Base-by-base conservation (phyloP, 2,888 invertebrate species). In the Drosophila subsilvestris region DNA sequence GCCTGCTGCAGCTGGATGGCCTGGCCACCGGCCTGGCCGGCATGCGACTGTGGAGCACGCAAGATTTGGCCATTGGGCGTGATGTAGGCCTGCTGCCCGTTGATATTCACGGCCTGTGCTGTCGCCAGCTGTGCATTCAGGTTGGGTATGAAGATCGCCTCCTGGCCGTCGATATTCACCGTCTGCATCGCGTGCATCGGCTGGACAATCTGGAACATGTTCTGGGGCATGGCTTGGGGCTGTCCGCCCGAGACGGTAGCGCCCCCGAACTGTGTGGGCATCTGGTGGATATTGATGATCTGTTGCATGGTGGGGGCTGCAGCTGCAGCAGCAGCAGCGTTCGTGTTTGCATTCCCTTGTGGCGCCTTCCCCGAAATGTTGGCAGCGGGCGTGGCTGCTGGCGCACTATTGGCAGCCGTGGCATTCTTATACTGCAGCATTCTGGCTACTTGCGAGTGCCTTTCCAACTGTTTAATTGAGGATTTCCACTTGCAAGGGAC, bases 141-240 rank as follows among this genome's bases (percentile, higher is more conserved):
- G 18, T 97, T 96, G 4, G 98, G 98, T 88, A 98, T 97, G 90
- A 98, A 97, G 22, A 98, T 94, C 0, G 97, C 97, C 89, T 98
- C 98, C 90, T 98, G 98, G 0, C 98, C 98, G 91, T 98, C 98
- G 20, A 98, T 96, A 20, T 97, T 97, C 61, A 98, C 96, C 0
- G 97, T 96, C 91, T 98, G 98, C 95, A 97, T 96, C 8, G 85
- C 37, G n/a, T 14, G 87, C 84, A 84, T 88, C 43, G 96, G 96
- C 57, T 94, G 96, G 87, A 96, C 95, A 45, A 92, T 91, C 55
- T 91, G 91, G 68, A 92, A 91, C 92, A 92, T 92, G 48, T 92
- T 92, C 65, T 92, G 90, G 0, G 82, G 73, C 63, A 89, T 68
- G 4, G 80, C 70, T n/a, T 49, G 20, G 3, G 53, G 61, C 6